Percentiles rank a stretch among this genome's conserved stretches.
These are phyloP conservation scores for Limonius californicus DNA, from an alignment of 1,140 invertebrate species.

Conservation along the genomic window DNA sequence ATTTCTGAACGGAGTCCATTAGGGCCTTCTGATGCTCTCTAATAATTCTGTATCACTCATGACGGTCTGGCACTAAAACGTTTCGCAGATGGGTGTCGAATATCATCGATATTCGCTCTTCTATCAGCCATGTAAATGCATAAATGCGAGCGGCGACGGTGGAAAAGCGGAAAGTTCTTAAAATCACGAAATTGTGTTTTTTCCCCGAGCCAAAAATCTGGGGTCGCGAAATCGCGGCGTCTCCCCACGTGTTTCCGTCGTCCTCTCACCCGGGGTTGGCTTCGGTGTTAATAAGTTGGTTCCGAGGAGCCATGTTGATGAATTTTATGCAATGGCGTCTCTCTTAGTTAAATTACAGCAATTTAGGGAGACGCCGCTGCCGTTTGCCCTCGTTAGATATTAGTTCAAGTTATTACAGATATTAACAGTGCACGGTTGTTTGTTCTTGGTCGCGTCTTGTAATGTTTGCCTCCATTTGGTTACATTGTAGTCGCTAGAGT, in stretches of 20 bases:
- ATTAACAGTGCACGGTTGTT: slow-evolving; percentile 17
- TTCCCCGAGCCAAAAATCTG: neutral
- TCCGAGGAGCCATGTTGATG: slow-evolving; percentile 27
- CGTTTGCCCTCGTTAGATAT: slow-evolving; percentile 17
- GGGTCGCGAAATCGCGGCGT: neutral
- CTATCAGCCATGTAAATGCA: neutral
- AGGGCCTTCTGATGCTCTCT: slow-evolving; percentile 36
- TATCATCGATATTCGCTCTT: neutral
- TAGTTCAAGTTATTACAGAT: slow-evolving; percentile 18
- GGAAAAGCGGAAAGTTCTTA: neutral
- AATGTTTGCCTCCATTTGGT: slow-evolving; percentile 17
- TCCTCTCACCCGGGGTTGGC: slow-evolving; percentile 18
- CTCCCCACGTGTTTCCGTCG: neutral
- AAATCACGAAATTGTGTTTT: slow-evolving; percentile 3
- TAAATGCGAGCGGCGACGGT: neutral
- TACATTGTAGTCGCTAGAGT: slow-evolving; percentile 15
- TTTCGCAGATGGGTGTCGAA: neutral
- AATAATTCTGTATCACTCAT: slow-evolving; percentile 44
- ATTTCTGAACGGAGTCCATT: slow-evolving; percentile 48
- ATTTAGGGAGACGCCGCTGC: slow-evolving; percentile 22
- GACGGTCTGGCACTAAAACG: slow-evolving; percentile 18
- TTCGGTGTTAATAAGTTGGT: slow-evolving; percentile 25
- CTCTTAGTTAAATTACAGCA: slow-evolving; percentile 28
- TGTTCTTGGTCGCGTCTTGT: slow-evolving; percentile 13
- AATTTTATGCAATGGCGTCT: slow-evolving; percentile 29